phyloP scores from a whole-genome alignment of 2,113 vertebrate genomes.

The Vicugna pacos region DNA sequence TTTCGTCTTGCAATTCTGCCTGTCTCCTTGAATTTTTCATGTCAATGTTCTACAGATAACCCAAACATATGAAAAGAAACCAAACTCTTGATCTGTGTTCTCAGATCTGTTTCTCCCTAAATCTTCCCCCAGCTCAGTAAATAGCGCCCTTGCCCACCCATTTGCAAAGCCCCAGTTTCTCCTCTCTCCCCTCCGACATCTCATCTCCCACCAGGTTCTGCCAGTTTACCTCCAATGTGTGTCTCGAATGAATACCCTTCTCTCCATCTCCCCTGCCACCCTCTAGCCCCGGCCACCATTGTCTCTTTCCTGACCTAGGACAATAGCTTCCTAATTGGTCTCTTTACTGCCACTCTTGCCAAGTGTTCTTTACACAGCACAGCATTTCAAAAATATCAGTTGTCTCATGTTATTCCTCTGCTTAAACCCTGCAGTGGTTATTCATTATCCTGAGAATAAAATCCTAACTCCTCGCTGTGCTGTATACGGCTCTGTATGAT shows the following conservation, averaged over 20 bases:
- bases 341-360: not conserved
- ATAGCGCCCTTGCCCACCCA: not conserved
- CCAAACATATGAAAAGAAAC: not conserved
- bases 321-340: too few relatives aligned
- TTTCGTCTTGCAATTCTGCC: not conserved
- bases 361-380: not conserved
- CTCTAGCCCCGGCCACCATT: too few relatives aligned
- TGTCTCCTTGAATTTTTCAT: not conserved
- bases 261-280: not conserved
- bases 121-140: not conserved
- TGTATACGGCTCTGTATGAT: not conserved
- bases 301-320: not conserved
- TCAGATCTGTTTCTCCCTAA: not conserved
- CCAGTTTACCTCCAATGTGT: accelerated
- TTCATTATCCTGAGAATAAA: not conserved
- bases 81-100: not conserved
- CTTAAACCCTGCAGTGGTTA: not conserved
- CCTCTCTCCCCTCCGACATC: not conserved
- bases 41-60: not conserved
- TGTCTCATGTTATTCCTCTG: not conserved
- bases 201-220: not conserved
- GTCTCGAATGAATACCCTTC: not conserved
- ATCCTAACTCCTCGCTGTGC: not conserved
- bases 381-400: not conserved
- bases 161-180: not conserved